A percentile compares a stretch with the other conserved stretches of the same genome.
Conservation (phyloP, 2,113 vertebrate genomes). For the Xiphophorus hellerii region DNA sequence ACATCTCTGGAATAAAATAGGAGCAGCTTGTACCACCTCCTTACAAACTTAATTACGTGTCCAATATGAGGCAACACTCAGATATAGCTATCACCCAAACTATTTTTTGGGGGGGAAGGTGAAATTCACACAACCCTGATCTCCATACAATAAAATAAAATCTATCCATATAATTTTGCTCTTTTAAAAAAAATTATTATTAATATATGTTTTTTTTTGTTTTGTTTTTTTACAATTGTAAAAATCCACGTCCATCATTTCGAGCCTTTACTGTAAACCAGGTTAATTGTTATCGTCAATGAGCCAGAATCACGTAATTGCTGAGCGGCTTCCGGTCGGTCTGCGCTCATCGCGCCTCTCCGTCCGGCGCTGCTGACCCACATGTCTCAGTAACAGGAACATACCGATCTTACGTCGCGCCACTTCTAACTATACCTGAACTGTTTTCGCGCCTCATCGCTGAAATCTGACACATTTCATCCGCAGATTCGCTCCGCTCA, state of each 20-base stretch:
- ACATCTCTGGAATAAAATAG: constrained; percentile 67
- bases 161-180: neutral
- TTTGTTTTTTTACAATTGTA: neutral
- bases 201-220: too few species aligned
- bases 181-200: neutral
- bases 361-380: constrained; percentile 39
- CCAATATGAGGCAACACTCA: constrained; percentile 32
- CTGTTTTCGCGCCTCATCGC: neutral
- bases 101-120: too few species aligned
- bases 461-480: neutral
- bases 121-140: neutral
- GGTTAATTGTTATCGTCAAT: neutral
- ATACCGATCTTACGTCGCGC: neutral
- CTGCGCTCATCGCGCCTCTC: neutral
- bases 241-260: neutral
- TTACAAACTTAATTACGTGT: constrained; percentile 21
- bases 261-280: neutral
- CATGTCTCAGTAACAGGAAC: constrained; percentile 34
- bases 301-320: neutral
- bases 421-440: neutral
- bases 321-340: constrained; percentile 12
- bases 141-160: neutral
- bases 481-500: too few species aligned
- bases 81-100: neutral
- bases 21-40: constrained; percentile 60